Conservation (phyloP, 2,888 invertebrate species). For the Zootermopsis nevadensis region DNA sequence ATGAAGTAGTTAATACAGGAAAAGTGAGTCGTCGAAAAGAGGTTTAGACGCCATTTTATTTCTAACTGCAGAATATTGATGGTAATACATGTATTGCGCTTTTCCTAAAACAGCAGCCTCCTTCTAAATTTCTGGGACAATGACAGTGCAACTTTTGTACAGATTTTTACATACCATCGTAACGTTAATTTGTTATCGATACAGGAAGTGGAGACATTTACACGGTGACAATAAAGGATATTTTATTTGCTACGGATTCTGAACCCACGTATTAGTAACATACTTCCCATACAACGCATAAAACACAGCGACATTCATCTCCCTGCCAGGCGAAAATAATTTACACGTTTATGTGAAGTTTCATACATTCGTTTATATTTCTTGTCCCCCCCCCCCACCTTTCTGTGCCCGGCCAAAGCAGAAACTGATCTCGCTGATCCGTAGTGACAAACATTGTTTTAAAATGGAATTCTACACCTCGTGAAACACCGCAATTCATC, state of each 20-base stretch:
- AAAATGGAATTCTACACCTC: neutral
- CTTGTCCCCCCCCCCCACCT: too few relatives aligned
- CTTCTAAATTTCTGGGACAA: neutral
- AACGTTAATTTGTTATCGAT: neutral
- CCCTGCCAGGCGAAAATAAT: neutral
- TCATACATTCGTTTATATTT: neutral
- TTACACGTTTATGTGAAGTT: neutral
- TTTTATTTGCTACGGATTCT: neutral
- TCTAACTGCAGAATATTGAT: too few relatives aligned
- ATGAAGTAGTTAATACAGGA: too few relatives aligned
- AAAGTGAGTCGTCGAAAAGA: too few relatives aligned
- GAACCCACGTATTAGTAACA: neutral
- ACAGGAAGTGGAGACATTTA: neutral
- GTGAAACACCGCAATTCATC: neutral
- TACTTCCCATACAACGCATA: neutral
- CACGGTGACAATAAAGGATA: slow-evolving; percentile 4
- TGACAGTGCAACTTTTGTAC: neutral
- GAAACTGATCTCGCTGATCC: neutral
- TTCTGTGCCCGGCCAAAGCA: neutral
- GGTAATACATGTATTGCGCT: too few relatives aligned
- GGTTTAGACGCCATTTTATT: too few relatives aligned
- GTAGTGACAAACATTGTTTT: neutral
- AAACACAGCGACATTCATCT: too few relatives aligned
- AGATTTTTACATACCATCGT: neutral
- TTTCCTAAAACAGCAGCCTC: neutral